Conservation (phyloP, 2,797 vertebrate genomes). For the Microhierax caerulescens region DNA sequence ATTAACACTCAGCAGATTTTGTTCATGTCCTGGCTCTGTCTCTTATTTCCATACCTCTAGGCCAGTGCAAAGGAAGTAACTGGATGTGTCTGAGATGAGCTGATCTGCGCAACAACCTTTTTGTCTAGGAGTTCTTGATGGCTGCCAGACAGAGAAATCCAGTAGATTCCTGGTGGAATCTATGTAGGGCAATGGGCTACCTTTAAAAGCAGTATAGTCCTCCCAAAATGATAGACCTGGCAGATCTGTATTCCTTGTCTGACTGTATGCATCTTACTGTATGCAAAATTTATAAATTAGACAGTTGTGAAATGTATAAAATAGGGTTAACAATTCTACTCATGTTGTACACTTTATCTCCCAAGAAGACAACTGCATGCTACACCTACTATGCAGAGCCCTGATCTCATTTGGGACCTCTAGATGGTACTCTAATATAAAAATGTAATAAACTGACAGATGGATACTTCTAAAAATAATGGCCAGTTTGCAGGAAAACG, state of each 20-base stretch:
- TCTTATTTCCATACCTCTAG: neutral
- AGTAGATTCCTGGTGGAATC: neutral
- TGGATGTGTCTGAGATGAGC: neutral
- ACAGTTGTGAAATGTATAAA: neutral
- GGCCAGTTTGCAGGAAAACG: neutral
- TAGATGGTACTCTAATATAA: slow-evolving; percentile 64
- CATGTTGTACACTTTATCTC: neutral
- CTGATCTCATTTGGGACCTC: slow-evolving; percentile 51
- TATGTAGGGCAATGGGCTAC: neutral
- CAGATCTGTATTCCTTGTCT: neutral
- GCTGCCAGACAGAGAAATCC: neutral
- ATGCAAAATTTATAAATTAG: neutral
- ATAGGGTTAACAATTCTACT: neutral
- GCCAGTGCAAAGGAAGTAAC: neutral
- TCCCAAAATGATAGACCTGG: neutral
- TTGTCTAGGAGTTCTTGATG: neutral
- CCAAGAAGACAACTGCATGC: neutral
- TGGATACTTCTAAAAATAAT: neutral
- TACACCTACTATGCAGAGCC: neutral
- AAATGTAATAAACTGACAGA: neutral
- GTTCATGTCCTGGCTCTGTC: neutral
- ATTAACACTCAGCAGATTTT: neutral
- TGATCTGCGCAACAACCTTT: neutral
- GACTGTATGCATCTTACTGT: neutral
- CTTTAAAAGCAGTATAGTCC: neutral